Evolutionary conservation across 1,140 invertebrate species (phyloP).

Genomic region (Sinella curviseta): DNA sequence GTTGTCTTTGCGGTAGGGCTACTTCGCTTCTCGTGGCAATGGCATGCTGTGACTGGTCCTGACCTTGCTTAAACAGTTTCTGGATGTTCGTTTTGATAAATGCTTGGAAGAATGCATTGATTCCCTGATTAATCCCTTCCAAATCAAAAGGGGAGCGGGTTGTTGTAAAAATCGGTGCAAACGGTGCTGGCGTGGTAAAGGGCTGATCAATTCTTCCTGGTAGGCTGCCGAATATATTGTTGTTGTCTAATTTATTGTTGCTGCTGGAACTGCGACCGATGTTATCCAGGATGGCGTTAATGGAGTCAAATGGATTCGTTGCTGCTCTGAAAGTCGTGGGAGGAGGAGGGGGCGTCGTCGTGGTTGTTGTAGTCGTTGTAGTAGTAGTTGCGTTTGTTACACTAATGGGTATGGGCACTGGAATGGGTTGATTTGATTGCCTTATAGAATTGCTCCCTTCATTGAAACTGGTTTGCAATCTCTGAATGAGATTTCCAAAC

Average conservation of each 20-base stretch:
- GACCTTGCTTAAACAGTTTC: not conserved
- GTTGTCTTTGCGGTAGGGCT: not conserved
- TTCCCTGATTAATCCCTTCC: slow-evolving; percentile 7
- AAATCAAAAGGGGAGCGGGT: not conserved
- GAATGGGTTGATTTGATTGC: not conserved
- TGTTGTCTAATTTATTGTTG: not conserved
- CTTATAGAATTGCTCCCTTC: not conserved
- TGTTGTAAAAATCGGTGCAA: not conserved
- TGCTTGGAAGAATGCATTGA: slow-evolving; percentile 4
- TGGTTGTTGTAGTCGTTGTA: not conserved
- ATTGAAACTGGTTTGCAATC: not conserved
- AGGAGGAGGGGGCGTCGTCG: not conserved
- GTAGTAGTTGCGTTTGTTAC: not conserved
- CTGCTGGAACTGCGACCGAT: not conserved
- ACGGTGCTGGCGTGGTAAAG: not conserved
- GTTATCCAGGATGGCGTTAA: slow-evolving; percentile 17
- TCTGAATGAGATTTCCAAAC: not conserved
- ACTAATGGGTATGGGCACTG: not conserved
- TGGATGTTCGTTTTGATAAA: not conserved
- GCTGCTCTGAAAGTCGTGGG: not conserved
- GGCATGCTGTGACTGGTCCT: not conserved
- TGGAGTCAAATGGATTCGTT: not conserved
- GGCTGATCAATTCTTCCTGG: not conserved
- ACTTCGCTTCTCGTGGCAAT: not conserved
- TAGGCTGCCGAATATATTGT: not conserved